These are phyloP conservation scores for Sitta europaea DNA, from an alignment of 2,113 vertebrate genomes.

Conservation along the genomic window DNA sequence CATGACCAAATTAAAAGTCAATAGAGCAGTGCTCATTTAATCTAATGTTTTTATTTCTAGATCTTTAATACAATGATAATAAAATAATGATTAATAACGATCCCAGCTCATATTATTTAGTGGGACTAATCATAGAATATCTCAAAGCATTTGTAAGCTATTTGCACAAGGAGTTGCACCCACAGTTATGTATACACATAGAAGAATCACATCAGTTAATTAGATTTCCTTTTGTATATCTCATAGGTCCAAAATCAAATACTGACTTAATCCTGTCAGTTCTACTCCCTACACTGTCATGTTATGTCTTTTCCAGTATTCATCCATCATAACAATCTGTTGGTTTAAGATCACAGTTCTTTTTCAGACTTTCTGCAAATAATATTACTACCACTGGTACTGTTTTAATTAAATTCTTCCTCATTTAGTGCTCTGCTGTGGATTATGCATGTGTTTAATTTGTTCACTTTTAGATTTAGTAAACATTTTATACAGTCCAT, in stretches of 20 bases:
- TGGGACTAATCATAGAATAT: neutral
- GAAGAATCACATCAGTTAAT: neutral
- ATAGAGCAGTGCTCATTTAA: neutral
- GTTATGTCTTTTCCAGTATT: neutral
- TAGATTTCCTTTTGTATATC: neutral
- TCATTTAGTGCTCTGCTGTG: neutral
- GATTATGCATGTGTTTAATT: neutral
- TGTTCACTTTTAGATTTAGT: neutral
- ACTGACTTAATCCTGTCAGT: neutral
- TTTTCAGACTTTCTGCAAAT: neutral
- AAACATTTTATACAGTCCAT: neutral
- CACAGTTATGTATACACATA: neutral
- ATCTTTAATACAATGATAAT: neutral
- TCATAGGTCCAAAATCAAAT: neutral
- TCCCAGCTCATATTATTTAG: neutral
- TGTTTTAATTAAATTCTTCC: neutral
- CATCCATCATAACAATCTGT: neutral
- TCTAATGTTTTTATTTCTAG: neutral
- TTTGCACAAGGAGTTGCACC: neutral
- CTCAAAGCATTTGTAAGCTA: neutral
- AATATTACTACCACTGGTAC: neutral
- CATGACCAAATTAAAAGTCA: constrained; percentile 9
- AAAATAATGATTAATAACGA: neutral
- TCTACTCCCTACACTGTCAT: neutral
- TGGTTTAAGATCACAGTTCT: neutral